Base-by-base conservation (phyloP, 2,888 invertebrate genomes). In the Galerucella nymphaeae region DNA sequence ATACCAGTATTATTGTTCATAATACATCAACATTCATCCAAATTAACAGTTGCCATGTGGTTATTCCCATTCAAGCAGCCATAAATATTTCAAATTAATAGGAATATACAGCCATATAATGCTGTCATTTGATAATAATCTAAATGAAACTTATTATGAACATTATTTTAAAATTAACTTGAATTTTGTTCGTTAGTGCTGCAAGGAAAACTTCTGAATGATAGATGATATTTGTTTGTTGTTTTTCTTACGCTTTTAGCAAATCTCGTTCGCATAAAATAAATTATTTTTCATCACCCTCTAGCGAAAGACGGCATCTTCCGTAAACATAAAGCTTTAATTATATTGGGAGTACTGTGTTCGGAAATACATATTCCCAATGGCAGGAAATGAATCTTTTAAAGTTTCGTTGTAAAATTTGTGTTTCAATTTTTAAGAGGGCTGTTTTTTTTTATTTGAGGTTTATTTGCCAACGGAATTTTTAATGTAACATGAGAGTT, bases 381-480 rank as follows among this genome's bases (percentile, higher is more conserved):
- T 55, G 55, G 42, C 66, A 58, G 66, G 66, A 66, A 66, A 66
- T 66, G 66, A 41, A 58, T 58, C 50, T 66, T 53, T 50, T 66
- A 41, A 55, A 64, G 38, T 30, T 53, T 53, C 14, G 20, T 50
- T 64, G 30, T 64, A 50, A 64, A 50, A 30, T 14, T 30, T 30
- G 50, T 58, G 58, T 58, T 58, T 58, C 30, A 30, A 58, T 30
- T 58, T 30, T 58, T 58, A 58, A 58, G 58, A 58, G 58, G 58
- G 58, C 1, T 23, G 58, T 58, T 58, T 58, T 58, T 58, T 58
- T 55, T 23, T 58, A 30, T 58, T 53, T 53, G 53, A 53, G 53
- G 53, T 53, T 53, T 18, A 58, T 58, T 58, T 58, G 58, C 58
- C 58, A 58, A 58, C 53, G 30, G 58, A 13, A 58, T 58, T 58